These are phyloP conservation scores for Magallana ariakensis DNA, from an alignment of 1,140 invertebrate species.

Conservation along the genomic window DNA sequence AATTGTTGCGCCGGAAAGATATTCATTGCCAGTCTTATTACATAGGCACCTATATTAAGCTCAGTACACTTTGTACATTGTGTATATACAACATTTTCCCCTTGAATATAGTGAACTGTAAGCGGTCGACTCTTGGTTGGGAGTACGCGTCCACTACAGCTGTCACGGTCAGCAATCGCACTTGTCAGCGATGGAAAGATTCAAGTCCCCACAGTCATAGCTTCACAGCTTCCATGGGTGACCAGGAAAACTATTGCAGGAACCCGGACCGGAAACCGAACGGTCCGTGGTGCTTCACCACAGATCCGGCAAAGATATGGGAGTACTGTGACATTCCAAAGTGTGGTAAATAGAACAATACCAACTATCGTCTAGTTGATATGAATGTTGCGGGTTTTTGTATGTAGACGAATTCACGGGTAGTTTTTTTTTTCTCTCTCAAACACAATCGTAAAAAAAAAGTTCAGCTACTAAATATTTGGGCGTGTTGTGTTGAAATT, in stretches of 20 bases:
- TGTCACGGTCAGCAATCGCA: slow-evolving; percentile 15
- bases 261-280: slow-evolving; percentile 21
- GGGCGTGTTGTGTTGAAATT: too few species aligned
- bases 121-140: neutral
- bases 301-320: neutral
- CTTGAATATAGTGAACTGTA: neutral
- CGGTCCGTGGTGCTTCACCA: slow-evolving; percentile 48
- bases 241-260: slow-evolving; percentile 50
- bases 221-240: neutral
- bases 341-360: slow-evolving; percentile 31
- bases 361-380: too few species aligned
- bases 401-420: too few species aligned
- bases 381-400: too few species aligned
- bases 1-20: too few species aligned
- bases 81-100: too few species aligned
- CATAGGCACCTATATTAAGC: too few species aligned
- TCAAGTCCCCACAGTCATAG: slow-evolving; percentile 35
- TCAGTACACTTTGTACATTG: too few species aligned
- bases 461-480: too few species aligned
- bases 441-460: too few species aligned
- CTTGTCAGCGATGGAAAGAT: slow-evolving; percentile 49
- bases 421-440: too few species aligned
- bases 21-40: too few species aligned
- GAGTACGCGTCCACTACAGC: slow-evolving; percentile 33
- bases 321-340: slow-evolving; percentile 38